Evolutionary conservation across 2,888 invertebrate species (phyloP).

Genomic region (Arrhopalites spinosus): DNA sequence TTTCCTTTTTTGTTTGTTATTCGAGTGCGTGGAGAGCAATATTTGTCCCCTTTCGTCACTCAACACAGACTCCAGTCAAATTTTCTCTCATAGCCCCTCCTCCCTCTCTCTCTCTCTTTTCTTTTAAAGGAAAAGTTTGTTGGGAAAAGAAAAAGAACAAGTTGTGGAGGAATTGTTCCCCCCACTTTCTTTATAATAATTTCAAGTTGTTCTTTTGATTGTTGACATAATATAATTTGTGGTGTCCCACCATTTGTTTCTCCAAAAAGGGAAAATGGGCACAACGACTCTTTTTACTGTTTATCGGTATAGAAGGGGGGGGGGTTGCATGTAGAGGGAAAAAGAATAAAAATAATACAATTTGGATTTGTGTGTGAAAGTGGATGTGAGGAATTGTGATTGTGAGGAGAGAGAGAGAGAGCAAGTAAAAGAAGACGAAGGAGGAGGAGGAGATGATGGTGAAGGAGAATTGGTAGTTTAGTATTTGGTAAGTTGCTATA

Average conservation of each 20-base stretch:
- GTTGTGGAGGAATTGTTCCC: too few relatives aligned
- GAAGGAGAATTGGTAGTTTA: neutral
- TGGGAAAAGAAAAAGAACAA: too few relatives aligned
- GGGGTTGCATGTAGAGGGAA: neutral
- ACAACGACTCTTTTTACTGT: neutral
- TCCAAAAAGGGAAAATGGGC: neutral
- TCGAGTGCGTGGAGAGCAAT: too few relatives aligned
- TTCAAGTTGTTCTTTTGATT: neutral
- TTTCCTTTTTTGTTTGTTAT: too few relatives aligned
- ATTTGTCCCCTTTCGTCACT: too few relatives aligned
- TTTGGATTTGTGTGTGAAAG: neutral
- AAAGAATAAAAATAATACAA: neutral
- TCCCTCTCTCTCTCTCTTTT: too few relatives aligned
- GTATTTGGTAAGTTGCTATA: neutral
- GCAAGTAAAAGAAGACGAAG: neutral
- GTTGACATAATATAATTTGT: too few relatives aligned
- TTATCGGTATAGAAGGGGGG: too few relatives aligned
- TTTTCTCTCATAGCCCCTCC: too few relatives aligned
- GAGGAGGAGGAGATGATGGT: neutral
- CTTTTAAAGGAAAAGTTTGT: too few relatives aligned
- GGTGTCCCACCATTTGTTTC: neutral
- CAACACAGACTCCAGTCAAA: too few relatives aligned
- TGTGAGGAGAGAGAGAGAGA: neutral
- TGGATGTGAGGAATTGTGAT: slow-evolving; percentile 5
- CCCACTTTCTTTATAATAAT: neutral